Percentiles rank a stretch among this genome's conserved stretches.
These are phyloP conservation scores for Epizoanthus ramosus DNA, from an alignment of 92 coral and sea anemone species.

Conservation along the genomic window DNA sequence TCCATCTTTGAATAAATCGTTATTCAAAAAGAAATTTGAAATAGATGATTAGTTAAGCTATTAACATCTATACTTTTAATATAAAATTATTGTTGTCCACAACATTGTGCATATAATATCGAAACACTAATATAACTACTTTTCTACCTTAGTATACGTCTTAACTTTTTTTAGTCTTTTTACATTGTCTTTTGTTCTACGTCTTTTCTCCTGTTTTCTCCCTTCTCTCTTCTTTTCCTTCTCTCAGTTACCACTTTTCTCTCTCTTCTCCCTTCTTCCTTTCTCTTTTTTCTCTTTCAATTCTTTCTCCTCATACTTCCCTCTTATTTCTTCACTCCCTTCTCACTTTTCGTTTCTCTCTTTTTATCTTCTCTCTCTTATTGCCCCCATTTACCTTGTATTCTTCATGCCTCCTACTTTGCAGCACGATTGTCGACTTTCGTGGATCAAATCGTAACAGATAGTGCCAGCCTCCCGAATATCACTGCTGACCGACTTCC, in stretches of 20 bases:
- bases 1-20: background rate
- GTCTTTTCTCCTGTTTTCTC: background rate
- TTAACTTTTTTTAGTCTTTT: background rate
- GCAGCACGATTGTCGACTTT: constrained; percentile 8
- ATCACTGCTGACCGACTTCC: constrained; percentile 20
- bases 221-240: background rate
- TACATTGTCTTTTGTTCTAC: background rate
- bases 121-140: too few relatives aligned
- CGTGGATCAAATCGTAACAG: background rate
- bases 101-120: too few relatives aligned
- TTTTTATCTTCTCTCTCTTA: background rate
- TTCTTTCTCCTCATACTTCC: background rate
- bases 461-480: constrained; percentile 6
- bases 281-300: background rate
- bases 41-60: too few relatives aligned
- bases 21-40: too few relatives aligned
- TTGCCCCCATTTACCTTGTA: background rate
- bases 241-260: background rate
- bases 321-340: background rate
- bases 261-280: background rate
- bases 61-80: too few relatives aligned
- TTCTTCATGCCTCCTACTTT: background rate
- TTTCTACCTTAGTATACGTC: too few relatives aligned
- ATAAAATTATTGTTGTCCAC: too few relatives aligned
- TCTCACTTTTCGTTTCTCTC: background rate